phyloP scores from a whole-genome alignment of 2,888 invertebrate species.

The Heteromyza rotundicornis region DNA sequence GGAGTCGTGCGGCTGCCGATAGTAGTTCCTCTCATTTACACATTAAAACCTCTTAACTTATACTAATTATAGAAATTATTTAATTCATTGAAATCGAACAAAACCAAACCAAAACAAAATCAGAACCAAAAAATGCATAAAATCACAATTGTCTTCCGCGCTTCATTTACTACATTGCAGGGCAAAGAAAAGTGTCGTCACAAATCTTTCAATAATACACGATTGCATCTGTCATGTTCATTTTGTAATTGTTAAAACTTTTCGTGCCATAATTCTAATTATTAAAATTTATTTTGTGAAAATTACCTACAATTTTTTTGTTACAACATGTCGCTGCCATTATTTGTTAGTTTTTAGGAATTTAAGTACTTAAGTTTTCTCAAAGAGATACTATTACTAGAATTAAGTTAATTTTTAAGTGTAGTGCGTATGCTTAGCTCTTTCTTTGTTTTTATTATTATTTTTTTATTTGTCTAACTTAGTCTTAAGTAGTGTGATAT shows the following conservation, averaged over 20 bases:
- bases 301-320: conserved; percentile 5
- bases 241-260: neutral
- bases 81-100: conserved; percentile 18
- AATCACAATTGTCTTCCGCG: neutral
- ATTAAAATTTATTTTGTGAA: too few species aligned
- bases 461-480: conserved; percentile 1
- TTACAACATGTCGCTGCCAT: conserved; percentile 24
- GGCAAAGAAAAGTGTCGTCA: too few species aligned
- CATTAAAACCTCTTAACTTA: neutral
- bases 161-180: neutral
- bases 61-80: conserved; percentile 13
- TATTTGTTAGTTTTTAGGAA: conserved; percentile 15
- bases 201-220: neutral
- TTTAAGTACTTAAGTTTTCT: conserved; percentile 36
- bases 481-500: conserved; percentile 18
- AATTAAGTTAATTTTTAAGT: conserved; percentile 8
- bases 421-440: conserved; percentile 19
- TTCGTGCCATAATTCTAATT: neutral
- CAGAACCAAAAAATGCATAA: too few species aligned
- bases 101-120: conserved; percentile 1
- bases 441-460: neutral
- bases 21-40: conserved; percentile 43
- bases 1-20: conserved; percentile 90
- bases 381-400: conserved; percentile 23
- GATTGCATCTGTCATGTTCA: neutral